phyloP scores from a whole-genome alignment of 1,140 invertebrate species.

The Eueides isabella region DNA sequence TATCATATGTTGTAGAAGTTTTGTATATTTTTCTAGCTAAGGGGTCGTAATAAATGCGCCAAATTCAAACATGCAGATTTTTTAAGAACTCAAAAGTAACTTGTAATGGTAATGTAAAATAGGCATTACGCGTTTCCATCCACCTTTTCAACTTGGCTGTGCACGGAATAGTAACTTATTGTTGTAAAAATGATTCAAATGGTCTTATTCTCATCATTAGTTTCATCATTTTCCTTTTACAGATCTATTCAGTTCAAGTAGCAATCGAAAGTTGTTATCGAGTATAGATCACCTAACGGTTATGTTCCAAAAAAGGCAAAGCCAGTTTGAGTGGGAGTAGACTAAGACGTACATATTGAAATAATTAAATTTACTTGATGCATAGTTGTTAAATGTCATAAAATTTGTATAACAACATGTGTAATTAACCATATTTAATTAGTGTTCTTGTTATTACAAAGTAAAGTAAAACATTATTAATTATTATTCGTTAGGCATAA shows the following conservation, averaged over 20 bases:
- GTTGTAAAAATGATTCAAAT: not conserved
- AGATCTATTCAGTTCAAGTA: constrained; percentile 28
- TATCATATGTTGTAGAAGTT: no score
- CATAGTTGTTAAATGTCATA: not conserved
- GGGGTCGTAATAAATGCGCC: no score
- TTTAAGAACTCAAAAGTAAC: no score
- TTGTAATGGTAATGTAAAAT: no score
- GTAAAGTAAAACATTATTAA: not conserved
- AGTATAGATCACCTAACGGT: constrained; percentile 29
- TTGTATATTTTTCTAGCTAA: no score
- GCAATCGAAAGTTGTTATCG: constrained; percentile 33
- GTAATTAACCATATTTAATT: not conserved
- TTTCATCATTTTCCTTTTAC: constrained; percentile 16
- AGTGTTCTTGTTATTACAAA: not conserved
- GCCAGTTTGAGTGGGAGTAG: constrained; percentile 13
- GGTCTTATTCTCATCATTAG: not conserved
- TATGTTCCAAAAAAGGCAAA: constrained; percentile 23
- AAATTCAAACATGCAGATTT: no score
- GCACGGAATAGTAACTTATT: not conserved
- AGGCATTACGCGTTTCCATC: no score
- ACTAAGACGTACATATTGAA: not conserved
- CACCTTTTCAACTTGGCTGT: no score
- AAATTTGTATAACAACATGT: not conserved
- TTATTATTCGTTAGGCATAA: not conserved
- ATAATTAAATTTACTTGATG: not conserved